Evolutionary conservation across 2,888 invertebrate species (phyloP).

Genomic region (Eledone cirrhosa): DNA sequence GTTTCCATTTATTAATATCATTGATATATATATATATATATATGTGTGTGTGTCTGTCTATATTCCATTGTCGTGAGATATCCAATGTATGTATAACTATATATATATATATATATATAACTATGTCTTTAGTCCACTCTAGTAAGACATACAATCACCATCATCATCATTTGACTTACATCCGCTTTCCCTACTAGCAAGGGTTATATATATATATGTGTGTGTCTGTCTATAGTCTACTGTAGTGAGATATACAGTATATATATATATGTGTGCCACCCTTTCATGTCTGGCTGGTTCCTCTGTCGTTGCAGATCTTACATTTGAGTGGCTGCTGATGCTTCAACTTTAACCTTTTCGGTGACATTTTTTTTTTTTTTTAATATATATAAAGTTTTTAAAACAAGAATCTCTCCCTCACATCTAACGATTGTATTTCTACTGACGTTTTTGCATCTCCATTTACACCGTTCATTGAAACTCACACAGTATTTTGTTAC

Average conservation of each 20-base stretch:
- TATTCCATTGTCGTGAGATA: not conserved
- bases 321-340: constrained; percentile 24
- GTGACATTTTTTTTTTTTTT: no score
- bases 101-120: not conserved
- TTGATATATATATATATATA: no score
- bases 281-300: not conserved
- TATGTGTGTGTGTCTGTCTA: not conserved
- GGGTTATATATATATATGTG: no score
- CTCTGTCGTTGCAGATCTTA: constrained; percentile 27
- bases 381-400: no score
- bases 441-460: no score
- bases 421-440: no score
- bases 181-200: not conserved
- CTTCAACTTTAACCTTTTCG: constrained; percentile 16
- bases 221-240: not conserved
- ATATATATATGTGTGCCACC: not conserved
- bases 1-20: not conserved
- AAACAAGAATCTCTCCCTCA: no score
- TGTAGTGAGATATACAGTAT: not conserved
- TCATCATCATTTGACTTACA: not conserved
- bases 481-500: no score
- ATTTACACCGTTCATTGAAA: no score
- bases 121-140: not conserved
- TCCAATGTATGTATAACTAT: not conserved
- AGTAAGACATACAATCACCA: not conserved